Evolutionary conservation across 2,797 vertebrate genomes (phyloP).

Genomic region (Dendrocincla tyrannina): DNA sequence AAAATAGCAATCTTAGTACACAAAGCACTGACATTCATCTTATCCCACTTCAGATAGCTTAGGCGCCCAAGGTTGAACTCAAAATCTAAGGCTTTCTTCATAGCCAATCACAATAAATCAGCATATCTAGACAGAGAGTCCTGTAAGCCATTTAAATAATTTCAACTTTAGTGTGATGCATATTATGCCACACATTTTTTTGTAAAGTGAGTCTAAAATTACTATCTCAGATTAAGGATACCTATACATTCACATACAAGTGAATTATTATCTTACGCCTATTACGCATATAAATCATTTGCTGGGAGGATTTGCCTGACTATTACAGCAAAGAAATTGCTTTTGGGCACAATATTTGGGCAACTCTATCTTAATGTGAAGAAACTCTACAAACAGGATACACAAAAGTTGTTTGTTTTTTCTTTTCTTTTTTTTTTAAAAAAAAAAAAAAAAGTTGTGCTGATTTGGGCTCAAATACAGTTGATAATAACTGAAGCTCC

Average conservation of each 20-base stretch:
- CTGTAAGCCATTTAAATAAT: neutral
- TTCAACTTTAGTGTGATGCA: neutral
- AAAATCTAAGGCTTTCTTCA: neutral
- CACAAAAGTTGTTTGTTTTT: neutral
- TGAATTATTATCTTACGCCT: neutral
- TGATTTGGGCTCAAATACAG: neutral
- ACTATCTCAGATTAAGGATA: neutral
- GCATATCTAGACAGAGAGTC: neutral
- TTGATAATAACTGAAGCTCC: neutral
- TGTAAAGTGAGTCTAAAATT: neutral
- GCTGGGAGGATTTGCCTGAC: neutral
- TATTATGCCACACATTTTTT: neutral
- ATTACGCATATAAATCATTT: neutral
- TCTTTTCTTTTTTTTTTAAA: too few species aligned
- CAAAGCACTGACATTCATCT: neutral
- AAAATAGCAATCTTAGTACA: neutral
- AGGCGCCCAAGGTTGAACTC: neutral
- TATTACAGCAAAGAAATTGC: neutral
- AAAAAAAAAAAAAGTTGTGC: neutral
- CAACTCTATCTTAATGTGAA: neutral
- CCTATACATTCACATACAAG: neutral
- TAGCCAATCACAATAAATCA: neutral
- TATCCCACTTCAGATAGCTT: neutral
- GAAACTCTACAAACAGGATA: neutral
- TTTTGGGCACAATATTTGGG: neutral